phyloP scores from a whole-genome alignment of 2,888 invertebrate species.

The Deilephila porcellus region DNA sequence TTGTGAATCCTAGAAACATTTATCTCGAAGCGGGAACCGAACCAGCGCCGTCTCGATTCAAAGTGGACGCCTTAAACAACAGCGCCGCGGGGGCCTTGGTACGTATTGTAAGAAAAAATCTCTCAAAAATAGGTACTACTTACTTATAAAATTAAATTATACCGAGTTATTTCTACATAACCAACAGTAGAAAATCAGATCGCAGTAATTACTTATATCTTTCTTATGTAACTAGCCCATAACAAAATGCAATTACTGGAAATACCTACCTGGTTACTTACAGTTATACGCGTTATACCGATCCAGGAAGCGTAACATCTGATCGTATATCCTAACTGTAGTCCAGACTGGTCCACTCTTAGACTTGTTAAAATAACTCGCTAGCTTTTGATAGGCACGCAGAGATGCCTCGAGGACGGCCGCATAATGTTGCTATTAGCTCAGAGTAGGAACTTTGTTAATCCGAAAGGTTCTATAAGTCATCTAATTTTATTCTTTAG shows the following conservation, averaged over 20 bases:
- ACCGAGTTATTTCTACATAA: no score
- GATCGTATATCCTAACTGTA: slow-evolving; percentile 22
- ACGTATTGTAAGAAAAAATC: no score
- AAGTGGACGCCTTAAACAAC: no score
- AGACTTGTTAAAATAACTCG: slow-evolving; percentile 8
- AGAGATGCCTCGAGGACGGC: background rate
- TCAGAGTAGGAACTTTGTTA: background rate
- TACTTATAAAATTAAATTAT: no score
- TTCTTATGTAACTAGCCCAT: slow-evolving; percentile 9
- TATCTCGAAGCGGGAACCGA: no score
- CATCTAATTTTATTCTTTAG: background rate
- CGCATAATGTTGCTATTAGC: slow-evolving; percentile 13
- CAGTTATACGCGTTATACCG: slow-evolving; percentile 35
- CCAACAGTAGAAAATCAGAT: background rate
- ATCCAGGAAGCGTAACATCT: slow-evolving; percentile 35
- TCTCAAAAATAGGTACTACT: no score
- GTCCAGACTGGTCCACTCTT: slow-evolving; percentile 9
- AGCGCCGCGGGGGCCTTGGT: no score
- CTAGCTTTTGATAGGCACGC: background rate
- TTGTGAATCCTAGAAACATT: no score
- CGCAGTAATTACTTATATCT: background rate
- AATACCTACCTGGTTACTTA: slow-evolving; percentile 33
- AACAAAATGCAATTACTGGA: slow-evolving; percentile 6
- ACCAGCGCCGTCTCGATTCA: no score
- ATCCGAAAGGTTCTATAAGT: background rate